phyloP scores from a whole-genome alignment of 2,113 vertebrate species.

The Nyctibius bracteatus region DNA sequence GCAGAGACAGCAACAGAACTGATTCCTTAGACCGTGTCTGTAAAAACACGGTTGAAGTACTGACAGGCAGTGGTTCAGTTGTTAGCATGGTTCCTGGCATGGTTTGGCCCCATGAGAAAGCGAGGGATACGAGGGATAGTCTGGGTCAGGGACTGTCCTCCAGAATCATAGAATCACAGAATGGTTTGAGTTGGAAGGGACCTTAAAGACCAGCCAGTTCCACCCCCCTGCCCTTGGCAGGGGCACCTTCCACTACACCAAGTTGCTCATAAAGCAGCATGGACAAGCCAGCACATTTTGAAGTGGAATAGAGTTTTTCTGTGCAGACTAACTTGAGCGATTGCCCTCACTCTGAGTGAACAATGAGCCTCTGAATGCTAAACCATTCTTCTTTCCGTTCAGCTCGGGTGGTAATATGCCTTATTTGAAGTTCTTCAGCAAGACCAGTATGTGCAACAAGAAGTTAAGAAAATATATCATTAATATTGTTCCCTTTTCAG shows the following conservation, averaged over 20 bases:
- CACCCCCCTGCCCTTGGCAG: too few relatives aligned
- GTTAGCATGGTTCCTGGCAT: not conserved
- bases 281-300: not conserved
- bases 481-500: not conserved
- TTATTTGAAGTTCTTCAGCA: not conserved
- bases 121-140: not conserved
- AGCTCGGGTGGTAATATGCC: not conserved
- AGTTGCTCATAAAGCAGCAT: too few relatives aligned
- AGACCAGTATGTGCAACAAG: not conserved
- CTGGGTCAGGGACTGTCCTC: not conserved
- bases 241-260: too few relatives aligned
- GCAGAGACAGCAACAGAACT: not conserved
- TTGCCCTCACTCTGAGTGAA: not conserved
- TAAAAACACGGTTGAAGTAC: not conserved
- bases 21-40: not conserved
- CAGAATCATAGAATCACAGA: too few relatives aligned
- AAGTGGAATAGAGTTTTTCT: not conserved
- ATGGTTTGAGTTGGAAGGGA: too few relatives aligned
- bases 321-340: not conserved
- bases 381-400: accelerated
- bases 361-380: not conserved
- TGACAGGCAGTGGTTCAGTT: not conserved
- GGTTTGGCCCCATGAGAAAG: not conserved
- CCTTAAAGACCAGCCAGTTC: too few relatives aligned
- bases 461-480: not conserved